Conservation (phyloP, 2,888 invertebrate species). For the Luperina testacea region DNA sequence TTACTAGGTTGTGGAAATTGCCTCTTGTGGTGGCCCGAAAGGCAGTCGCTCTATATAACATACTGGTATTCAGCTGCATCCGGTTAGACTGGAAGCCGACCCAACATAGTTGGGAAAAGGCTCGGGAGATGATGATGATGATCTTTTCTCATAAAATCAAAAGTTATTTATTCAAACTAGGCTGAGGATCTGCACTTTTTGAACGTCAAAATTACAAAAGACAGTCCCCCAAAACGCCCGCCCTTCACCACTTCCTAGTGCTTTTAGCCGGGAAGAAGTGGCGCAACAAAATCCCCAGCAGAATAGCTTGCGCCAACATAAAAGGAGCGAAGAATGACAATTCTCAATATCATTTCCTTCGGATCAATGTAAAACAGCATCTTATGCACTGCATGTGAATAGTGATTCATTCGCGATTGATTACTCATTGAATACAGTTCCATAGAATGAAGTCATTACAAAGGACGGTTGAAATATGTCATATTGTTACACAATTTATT, state of each 20-base stretch:
- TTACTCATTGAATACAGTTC: slow-evolving; percentile 25
- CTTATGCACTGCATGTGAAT: neutral
- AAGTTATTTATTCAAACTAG: too few species aligned
- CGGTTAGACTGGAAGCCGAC: neutral
- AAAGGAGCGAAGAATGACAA: neutral
- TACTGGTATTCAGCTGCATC: neutral
- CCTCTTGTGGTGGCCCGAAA: neutral
- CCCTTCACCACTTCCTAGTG: too few species aligned
- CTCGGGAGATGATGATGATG: neutral
- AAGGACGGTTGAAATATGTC: slow-evolving; percentile 6
- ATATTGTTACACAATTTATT: slow-evolving; percentile 16
- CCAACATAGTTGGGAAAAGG: neutral
- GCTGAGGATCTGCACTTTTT: too few species aligned
- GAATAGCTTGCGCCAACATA: neutral
- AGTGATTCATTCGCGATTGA: slow-evolving; percentile 22
- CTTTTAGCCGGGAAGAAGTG: too few species aligned
- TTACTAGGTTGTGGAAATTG: too few species aligned
- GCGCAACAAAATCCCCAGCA: too few species aligned
- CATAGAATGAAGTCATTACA: neutral
- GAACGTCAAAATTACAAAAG: too few species aligned
- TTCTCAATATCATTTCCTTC: slow-evolving; percentile 1
- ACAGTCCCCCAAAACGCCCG: too few species aligned
- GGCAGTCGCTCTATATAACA: neutral
- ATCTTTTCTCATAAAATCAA: too few species aligned
- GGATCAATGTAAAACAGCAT: neutral